phyloP scores from a whole-genome alignment of 1,140 invertebrate genomes.

The Brachionus asplanchnoidis region DNA sequence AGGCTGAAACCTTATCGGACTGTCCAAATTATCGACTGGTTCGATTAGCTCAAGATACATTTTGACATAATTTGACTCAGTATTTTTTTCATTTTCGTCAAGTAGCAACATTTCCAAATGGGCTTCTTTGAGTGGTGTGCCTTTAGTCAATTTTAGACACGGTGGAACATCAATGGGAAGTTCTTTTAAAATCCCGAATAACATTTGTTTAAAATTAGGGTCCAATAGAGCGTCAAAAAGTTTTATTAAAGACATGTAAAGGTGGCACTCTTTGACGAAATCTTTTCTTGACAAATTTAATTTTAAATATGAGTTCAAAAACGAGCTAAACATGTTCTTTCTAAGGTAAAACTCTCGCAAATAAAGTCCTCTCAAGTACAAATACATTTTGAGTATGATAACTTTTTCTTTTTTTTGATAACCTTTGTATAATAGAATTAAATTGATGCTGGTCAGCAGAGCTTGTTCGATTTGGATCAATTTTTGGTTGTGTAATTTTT shows the following conservation, averaged over 20 bases:
- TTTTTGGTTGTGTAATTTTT: conserved; percentile 26
- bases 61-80: background rate
- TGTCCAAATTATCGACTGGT: conserved; percentile 15
- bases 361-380: conserved; percentile 17
- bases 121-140: background rate
- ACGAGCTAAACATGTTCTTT: conserved; percentile 25
- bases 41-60: background rate
- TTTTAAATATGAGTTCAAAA: conserved; percentile 26
- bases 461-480: conserved; percentile 29
- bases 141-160: background rate
- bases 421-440: conserved; percentile 27
- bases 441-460: background rate
- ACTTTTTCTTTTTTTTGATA: conserved; percentile 15
- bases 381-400: conserved; percentile 18
- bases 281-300: conserved; percentile 1
- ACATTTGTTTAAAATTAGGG: background rate
- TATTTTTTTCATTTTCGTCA: background rate
- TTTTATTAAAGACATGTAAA: conserved; percentile 2
- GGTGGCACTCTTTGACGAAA: conserved; percentile 9
- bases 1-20: conserved; percentile 2
- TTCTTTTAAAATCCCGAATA: background rate
- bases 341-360: conserved; percentile 1
- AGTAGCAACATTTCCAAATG: conserved; percentile 1
- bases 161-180: background rate
- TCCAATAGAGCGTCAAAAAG: background rate